phyloP scores from a whole-genome alignment of 2,113 vertebrate species.

The Myanophis thanlyinensis region DNA sequence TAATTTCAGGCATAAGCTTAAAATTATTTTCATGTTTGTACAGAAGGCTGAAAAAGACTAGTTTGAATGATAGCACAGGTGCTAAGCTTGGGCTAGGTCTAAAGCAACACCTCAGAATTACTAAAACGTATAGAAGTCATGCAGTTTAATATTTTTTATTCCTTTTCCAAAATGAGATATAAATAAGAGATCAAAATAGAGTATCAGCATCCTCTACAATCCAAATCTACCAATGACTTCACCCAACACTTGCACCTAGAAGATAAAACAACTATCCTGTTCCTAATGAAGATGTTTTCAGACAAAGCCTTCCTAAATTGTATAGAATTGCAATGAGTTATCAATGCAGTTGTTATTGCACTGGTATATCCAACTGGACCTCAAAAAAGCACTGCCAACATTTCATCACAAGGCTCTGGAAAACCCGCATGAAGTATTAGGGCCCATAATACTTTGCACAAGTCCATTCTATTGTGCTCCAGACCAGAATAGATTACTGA shows the following conservation, averaged over 20 bases:
- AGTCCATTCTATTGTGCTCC: neutral
- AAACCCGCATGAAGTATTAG: neutral
- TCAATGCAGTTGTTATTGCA: neutral
- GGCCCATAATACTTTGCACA: neutral
- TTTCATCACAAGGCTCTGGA: neutral
- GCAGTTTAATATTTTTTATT: neutral
- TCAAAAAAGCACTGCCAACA: neutral
- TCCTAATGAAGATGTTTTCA: neutral
- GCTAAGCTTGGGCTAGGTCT: neutral
- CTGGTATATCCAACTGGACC: neutral
- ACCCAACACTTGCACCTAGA: neutral
- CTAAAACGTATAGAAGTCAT: neutral
- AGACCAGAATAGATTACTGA: neutral
- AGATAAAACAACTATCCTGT: neutral
- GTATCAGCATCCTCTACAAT: neutral
- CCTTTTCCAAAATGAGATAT: neutral
- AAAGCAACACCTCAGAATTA: neutral
- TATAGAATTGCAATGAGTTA: neutral
- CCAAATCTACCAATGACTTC: neutral
- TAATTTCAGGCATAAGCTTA: neutral
- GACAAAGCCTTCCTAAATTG: neutral
- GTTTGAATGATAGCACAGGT: neutral
- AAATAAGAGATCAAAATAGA: neutral
- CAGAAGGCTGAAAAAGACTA: neutral
- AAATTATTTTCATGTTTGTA: neutral